Percentiles rank a stretch among this genome's conserved stretches.
Evolutionary conservation across 2,113 vertebrate genomes (phyloP).

Genomic region (Phalacrocorax aristotelis): DNA sequence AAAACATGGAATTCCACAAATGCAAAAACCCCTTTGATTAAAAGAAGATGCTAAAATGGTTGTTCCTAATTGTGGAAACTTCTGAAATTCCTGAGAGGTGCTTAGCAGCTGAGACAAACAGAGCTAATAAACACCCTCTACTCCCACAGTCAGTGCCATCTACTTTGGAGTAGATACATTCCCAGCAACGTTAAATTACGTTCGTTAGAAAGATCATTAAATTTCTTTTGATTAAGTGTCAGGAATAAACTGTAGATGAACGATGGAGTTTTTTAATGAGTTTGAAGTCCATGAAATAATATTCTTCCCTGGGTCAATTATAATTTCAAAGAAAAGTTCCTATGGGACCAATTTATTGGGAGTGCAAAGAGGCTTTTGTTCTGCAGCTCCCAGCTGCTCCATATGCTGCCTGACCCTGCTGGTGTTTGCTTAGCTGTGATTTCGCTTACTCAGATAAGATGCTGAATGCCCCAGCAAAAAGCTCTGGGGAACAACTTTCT

Average conservation of each 20-base stretch:
- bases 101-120: neutral
- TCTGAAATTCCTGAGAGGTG: neutral
- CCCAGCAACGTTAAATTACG: neutral
- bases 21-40: neutral
- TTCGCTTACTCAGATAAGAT: slow-evolving; percentile 33
- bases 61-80: neutral
- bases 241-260: slow-evolving; percentile 73
- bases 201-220: slow-evolving; percentile 52
- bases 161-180: neutral
- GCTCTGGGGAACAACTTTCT: slow-evolving; percentile 18
- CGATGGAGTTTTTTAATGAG: slow-evolving; percentile 73
- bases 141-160: neutral
- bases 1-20: neutral
- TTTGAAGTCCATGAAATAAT: slow-evolving; percentile 72
- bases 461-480: neutral
- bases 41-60: neutral
- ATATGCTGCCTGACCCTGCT: neutral
- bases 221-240: slow-evolving; percentile 74
- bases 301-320: slow-evolving; percentile 74
- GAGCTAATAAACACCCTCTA: slow-evolving; percentile 6
- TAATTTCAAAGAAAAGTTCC: slow-evolving; percentile 76
- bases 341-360: slow-evolving; percentile 71
- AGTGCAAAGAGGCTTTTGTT: slow-evolving; percentile 67
- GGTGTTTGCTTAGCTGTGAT: slow-evolving; percentile 35
- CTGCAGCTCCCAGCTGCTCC: slow-evolving; percentile 43